phyloP scores from a whole-genome alignment of 1,140 invertebrate genomes.

The Idris sp. region DNA sequence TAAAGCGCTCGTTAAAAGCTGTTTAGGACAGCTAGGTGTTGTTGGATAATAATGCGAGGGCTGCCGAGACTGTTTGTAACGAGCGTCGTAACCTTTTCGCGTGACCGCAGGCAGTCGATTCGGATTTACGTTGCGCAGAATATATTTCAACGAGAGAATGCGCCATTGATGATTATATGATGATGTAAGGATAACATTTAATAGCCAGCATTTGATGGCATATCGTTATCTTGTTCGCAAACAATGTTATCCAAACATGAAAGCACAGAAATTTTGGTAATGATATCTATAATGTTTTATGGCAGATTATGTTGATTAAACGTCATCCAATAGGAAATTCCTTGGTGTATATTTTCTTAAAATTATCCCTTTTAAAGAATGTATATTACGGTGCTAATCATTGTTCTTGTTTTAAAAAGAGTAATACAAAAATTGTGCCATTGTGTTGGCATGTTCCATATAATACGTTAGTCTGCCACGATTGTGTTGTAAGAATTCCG shows the following conservation, averaged over 20 bases:
- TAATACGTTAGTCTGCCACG: conserved; percentile 22
- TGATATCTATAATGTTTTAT: conserved; percentile 15
- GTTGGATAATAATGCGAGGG: conserved; percentile 61
- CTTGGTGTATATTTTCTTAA: too few species aligned
- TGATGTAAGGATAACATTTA: conserved; percentile 35
- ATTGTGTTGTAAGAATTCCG: conserved; percentile 47
- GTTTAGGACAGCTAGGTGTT: conserved; percentile 61
- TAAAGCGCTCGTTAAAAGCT: conserved; percentile 62
- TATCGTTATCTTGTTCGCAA: conserved; percentile 26
- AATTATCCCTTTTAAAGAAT: too few species aligned
- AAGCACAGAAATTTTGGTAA: conserved; percentile 16
- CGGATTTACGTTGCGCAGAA: conserved; percentile 43
- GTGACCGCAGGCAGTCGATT: conserved; percentile 52
- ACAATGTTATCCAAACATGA: conserved; percentile 16
- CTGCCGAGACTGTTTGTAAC: conserved; percentile 56
- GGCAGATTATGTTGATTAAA: background rate
- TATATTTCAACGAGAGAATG: conserved; percentile 32
- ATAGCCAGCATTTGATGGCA: conserved; percentile 15
- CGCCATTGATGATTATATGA: conserved; percentile 29
- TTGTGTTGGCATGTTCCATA: conserved; percentile 15
- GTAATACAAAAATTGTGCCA: conserved; percentile 8
- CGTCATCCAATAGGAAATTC: too few species aligned
- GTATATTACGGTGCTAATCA: too few species aligned
- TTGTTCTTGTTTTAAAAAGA: too few species aligned
- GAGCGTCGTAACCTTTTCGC: conserved; percentile 61